Evolutionary conservation across 2,113 vertebrate genomes (phyloP).

Genomic region (Toxostoma redivivum): DNA sequence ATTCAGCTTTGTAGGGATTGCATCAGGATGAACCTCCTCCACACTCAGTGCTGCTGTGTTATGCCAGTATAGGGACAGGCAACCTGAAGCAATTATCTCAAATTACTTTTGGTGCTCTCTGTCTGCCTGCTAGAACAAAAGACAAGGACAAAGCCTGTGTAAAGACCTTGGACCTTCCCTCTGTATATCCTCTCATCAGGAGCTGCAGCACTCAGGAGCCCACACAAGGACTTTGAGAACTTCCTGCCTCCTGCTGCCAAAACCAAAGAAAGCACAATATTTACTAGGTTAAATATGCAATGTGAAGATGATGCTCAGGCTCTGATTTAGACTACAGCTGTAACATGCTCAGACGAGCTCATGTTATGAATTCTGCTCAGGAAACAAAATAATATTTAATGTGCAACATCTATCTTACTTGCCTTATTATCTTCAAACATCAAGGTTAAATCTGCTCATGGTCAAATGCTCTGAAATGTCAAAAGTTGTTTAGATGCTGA

Average conservation of each 20-base stretch:
- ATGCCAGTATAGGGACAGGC: background rate
- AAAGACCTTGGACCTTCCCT: background rate
- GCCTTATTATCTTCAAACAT: conserved; percentile 60
- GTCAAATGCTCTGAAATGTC: conserved; percentile 46
- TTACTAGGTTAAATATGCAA: background rate
- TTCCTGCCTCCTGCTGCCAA: background rate
- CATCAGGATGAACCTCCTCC: background rate
- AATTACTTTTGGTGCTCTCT: background rate
- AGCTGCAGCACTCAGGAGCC: background rate
- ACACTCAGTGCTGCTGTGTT: background rate
- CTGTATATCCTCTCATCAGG: background rate
- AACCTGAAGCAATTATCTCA: background rate
- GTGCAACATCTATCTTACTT: conserved; percentile 24
- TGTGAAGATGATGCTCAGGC: background rate
- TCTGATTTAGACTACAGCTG: background rate
- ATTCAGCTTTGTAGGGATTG: background rate
- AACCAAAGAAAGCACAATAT: background rate
- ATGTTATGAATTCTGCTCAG: conserved; percentile 30
- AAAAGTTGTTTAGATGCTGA: conserved; percentile 35
- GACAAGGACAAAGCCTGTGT: background rate
- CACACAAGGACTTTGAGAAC: background rate
- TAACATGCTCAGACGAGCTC: background rate
- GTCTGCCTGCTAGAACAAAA: background rate
- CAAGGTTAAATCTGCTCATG: conserved; percentile 49
- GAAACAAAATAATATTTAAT: conserved; percentile 68